A percentile compares a stretch with the other conserved stretches of the same genome.
phyloP scores from a whole-genome alignment of 1,140 invertebrate species.

The Psix sp. region DNA sequence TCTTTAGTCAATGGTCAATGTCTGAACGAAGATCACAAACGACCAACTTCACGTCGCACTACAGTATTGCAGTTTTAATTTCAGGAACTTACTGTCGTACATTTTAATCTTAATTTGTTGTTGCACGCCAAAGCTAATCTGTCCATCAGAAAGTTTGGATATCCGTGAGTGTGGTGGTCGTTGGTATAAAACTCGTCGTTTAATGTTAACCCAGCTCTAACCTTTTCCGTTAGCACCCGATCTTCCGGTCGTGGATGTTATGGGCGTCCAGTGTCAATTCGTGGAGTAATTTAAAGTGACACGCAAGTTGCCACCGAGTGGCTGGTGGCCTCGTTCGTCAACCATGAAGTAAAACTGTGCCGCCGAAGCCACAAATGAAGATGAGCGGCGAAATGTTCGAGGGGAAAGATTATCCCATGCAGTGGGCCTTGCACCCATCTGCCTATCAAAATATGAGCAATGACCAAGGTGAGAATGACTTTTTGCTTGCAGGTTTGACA shows the following conservation, averaged over 20 bases:
- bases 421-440: slow-evolving; percentile 85
- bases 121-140: neutral
- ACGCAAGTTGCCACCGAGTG: slow-evolving; percentile 1
- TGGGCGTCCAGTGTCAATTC: slow-evolving; percentile 38
- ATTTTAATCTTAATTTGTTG: neutral
- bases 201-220: slow-evolving; percentile 7
- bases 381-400: slow-evolving; percentile 76
- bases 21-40: too few relatives aligned
- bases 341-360: slow-evolving; percentile 36
- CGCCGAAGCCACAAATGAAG: slow-evolving; percentile 59
- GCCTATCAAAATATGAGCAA: slow-evolving; percentile 80
- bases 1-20: too few relatives aligned
- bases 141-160: too few relatives aligned
- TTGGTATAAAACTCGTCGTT: neutral
- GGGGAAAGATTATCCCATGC: slow-evolving; percentile 80
- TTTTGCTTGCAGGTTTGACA: neutral
- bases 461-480: slow-evolving; percentile 73
- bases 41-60: slow-evolving; percentile 17
- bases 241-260: slow-evolving; percentile 39
- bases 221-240: slow-evolving; percentile 6
- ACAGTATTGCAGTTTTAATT: slow-evolving; percentile 16
- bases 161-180: too few relatives aligned
- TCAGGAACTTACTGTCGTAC: neutral
- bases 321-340: too few relatives aligned
- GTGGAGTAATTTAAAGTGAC: slow-evolving; percentile 27